Evolutionary conservation across 1,140 invertebrate species (phyloP).

Genomic region (Listronotus bonariensis): DNA sequence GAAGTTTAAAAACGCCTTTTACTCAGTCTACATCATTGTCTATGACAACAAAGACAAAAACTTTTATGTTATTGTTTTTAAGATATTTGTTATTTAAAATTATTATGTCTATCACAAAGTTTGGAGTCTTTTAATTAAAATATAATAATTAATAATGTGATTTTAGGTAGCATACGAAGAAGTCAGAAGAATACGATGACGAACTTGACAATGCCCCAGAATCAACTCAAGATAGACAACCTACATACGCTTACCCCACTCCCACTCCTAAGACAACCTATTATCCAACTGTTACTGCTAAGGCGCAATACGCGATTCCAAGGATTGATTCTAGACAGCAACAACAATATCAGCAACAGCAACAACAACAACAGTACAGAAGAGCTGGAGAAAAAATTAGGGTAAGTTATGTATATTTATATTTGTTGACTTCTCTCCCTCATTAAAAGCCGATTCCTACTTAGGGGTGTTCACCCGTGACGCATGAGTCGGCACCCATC

Average conservation of each 20-base stretch:
- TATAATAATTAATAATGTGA: background rate
- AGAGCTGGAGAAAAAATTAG: slow-evolving; percentile 25
- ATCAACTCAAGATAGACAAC: slow-evolving; percentile 44
- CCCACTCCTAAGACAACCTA: slow-evolving; percentile 22
- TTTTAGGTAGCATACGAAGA: slow-evolving; percentile 30
- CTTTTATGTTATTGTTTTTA: too few species aligned
- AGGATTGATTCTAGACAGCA: slow-evolving; percentile 15
- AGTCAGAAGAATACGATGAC: slow-evolving; percentile 39
- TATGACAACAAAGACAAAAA: too few species aligned
- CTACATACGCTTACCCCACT: slow-evolving; percentile 43
- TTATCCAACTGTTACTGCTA: slow-evolving; percentile 10
- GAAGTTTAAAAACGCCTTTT: too few species aligned
- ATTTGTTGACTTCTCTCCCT: too few species aligned
- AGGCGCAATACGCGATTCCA: background rate
- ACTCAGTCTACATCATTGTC: too few species aligned
- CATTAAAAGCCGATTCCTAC: too few species aligned
- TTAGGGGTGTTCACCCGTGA: too few species aligned
- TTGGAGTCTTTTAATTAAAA: too few species aligned
- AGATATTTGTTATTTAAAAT: too few species aligned
- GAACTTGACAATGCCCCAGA: slow-evolving; percentile 37
- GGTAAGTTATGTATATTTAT: slow-evolving; percentile 24
- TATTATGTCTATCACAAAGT: too few species aligned
- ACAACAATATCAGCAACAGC: slow-evolving; percentile 23
- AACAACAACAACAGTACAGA: slow-evolving; percentile 29
- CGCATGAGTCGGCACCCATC: too few species aligned